Percentiles rank a stretch among this genome's conserved stretches.
phyloP scores from a whole-genome alignment of 2,797 vertebrate species.

The Neoniphon sammara region DNA sequence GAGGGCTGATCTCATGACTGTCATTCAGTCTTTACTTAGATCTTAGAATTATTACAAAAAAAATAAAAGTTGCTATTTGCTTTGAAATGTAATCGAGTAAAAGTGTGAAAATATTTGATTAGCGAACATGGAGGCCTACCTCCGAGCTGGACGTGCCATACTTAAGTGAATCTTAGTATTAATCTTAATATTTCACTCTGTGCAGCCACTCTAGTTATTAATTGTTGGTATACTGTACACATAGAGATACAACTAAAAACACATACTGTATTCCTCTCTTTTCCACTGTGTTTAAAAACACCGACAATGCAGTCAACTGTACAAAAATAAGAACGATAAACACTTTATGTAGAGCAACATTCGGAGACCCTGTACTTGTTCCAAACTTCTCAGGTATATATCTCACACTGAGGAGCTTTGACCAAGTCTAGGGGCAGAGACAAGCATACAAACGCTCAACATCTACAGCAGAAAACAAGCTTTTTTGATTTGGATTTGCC shows the following conservation, averaged over 20 bases:
- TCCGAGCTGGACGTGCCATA: neutral
- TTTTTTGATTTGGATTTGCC: neutral
- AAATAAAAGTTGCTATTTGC: no score
- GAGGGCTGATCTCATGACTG: no score
- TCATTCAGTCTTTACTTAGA: no score
- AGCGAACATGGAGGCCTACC: conserved; percentile 1
- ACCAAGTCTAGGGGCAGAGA: conserved; percentile 86
- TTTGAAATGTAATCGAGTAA: no score
- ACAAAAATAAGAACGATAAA: neutral
- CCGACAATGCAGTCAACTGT: neutral
- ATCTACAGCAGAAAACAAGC: neutral
- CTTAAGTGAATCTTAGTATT: neutral
- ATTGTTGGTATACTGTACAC: neutral
- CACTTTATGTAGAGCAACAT: conserved; percentile 20
- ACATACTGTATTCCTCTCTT: neutral
- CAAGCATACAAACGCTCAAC: conserved; percentile 16
- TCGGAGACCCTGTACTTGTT: conserved; percentile 83
- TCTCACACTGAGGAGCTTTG: conserved; percentile 85
- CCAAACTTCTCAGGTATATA: conserved; percentile 81
- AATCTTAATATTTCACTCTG: no score
- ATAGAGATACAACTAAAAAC: neutral
- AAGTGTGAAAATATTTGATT: no score
- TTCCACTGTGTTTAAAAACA: neutral
- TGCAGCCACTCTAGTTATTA: neutral
- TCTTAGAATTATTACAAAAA: no score